Percentiles rank a stretch among this genome's conserved stretches.
These are phyloP conservation scores for Cephalopterus ornatus DNA, from an alignment of 2,113 vertebrate genomes.

Conservation along the genomic window DNA sequence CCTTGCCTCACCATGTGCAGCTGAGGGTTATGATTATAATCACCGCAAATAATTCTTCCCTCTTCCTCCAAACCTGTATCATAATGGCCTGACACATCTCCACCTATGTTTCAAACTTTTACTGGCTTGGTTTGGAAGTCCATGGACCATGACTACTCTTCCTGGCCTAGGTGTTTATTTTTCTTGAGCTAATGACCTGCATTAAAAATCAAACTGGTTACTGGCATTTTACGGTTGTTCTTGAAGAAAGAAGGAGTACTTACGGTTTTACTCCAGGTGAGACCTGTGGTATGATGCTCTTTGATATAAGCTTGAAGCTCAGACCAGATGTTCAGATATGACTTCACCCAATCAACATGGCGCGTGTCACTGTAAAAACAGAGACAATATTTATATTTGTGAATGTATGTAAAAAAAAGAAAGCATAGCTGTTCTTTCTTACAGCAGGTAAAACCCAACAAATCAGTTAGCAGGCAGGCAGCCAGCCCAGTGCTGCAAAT, in stretches of 20 bases:
- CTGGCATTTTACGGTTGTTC: neutral
- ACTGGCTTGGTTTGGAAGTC: neutral
- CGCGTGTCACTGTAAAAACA: slow-evolving; percentile 81
- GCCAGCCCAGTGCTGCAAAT: neutral
- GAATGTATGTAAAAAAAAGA: neutral
- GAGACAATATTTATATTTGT: neutral
- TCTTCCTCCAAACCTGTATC: neutral
- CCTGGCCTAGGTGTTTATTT: neutral
- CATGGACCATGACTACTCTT: neutral
- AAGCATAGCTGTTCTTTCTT: neutral
- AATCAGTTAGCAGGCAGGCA: neutral
- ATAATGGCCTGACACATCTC: neutral
- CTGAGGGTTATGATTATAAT: neutral
- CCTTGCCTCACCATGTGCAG: neutral
- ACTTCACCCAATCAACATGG: slow-evolving; percentile 95
- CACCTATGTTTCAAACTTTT: neutral
- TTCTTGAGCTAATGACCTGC: neutral
- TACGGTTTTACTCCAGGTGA: slow-evolving; percentile 91
- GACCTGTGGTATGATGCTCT: slow-evolving; percentile 90
- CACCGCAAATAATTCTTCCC: neutral
- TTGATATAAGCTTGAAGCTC: slow-evolving; percentile 94
- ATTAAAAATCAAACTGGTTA: neutral
- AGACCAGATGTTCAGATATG: slow-evolving; percentile 93
- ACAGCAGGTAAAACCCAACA: neutral
- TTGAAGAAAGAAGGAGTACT: slow-evolving; percentile 62